Evolutionary conservation across 2,797 vertebrate genomes (phyloP).

Genomic region (Hipposideros larvatus): DNA sequence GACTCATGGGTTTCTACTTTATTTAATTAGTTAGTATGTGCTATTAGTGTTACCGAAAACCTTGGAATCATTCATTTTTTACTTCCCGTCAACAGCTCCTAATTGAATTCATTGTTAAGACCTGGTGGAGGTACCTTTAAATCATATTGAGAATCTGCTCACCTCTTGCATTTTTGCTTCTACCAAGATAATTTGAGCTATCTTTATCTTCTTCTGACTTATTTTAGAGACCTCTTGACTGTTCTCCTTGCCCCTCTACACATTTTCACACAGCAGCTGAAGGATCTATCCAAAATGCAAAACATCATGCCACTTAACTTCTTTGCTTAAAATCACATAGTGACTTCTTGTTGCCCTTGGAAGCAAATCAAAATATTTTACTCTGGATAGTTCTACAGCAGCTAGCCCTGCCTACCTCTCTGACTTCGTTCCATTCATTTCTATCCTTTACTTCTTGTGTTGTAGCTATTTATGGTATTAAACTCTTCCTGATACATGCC

Average conservation of each 20-base stretch:
- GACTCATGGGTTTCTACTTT: background rate
- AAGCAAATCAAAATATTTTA: background rate
- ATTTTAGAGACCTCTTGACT: background rate
- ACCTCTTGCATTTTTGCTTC: background rate
- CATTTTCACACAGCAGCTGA: background rate
- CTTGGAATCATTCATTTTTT: background rate
- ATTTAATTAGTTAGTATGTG: background rate
- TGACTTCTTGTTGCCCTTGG: background rate
- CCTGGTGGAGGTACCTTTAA: background rate
- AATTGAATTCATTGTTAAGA: background rate
- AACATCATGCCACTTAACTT: background rate
- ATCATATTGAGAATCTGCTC: background rate
- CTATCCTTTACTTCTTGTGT: background rate
- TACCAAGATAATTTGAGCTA: background rate
- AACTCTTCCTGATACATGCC: background rate
- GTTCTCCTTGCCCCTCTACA: background rate
- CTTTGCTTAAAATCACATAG: background rate
- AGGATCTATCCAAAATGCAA: background rate
- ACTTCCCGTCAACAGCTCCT: background rate
- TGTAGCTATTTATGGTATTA: background rate
- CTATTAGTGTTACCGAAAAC: background rate
- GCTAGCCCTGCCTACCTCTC: background rate
- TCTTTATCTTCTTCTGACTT: constrained; percentile 1
- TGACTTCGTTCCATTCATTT: background rate
- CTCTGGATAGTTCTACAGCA: background rate